Percentiles rank a stretch among this genome's conserved stretches.
These are phyloP conservation scores for Orthonevra nobilis DNA, from an alignment of 2,888 invertebrate species.

Conservation along the genomic window DNA sequence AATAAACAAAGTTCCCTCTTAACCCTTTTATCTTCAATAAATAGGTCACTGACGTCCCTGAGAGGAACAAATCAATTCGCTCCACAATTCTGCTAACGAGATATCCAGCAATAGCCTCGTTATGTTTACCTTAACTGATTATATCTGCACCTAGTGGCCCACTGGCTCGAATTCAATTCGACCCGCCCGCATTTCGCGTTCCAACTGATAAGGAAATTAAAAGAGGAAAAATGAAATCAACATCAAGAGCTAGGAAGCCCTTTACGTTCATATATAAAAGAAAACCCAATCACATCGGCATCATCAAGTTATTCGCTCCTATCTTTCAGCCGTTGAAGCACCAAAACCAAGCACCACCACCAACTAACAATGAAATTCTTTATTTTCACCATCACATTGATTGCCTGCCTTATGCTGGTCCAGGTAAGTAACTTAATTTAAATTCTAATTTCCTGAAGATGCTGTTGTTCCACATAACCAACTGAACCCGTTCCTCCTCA, in stretches of 20 bases:
- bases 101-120: slow-evolving; percentile 15
- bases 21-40: too few species aligned
- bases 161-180: slow-evolving; percentile 17
- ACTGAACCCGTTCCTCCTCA: slow-evolving; percentile 1
- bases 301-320: slow-evolving; percentile 41
- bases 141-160: slow-evolving; percentile 21
- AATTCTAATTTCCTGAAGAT: slow-evolving; percentile 59
- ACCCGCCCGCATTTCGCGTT: slow-evolving; percentile 41
- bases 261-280: slow-evolving; percentile 57
- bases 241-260: slow-evolving; percentile 1
- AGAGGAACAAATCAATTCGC: too few species aligned
- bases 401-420: slow-evolving; percentile 57
- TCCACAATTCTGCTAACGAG: slow-evolving; percentile 10
- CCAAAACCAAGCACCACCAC: background rate
- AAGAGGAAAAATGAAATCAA: background rate
- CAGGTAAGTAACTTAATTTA: slow-evolving; percentile 67
- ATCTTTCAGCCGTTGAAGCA: background rate
- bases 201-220: slow-evolving; percentile 27
- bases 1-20: too few species aligned
- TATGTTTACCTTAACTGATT: slow-evolving; percentile 22
- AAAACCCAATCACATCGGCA: slow-evolving; percentile 27
- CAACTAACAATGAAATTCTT: slow-evolving; percentile 46
- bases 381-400: slow-evolving; percentile 54
- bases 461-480: slow-evolving; percentile 31
- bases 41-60: too few species aligned